Evolutionary conservation across 2,888 invertebrate species (phyloP).

Genomic region (Caenorhabditis becei): DNA sequence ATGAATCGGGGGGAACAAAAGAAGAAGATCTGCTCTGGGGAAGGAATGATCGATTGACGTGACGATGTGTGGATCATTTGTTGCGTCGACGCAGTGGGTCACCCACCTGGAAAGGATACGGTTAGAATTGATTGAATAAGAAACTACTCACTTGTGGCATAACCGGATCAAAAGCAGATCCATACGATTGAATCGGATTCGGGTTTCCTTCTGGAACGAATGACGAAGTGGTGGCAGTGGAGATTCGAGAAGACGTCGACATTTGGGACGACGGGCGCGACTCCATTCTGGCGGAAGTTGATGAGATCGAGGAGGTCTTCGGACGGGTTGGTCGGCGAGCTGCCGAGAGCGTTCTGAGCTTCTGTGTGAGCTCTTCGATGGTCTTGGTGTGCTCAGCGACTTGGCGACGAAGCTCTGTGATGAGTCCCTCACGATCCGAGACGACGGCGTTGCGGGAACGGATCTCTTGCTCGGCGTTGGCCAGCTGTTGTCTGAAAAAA

Average conservation of each 20-base stretch:
- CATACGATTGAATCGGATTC: conserved; percentile 27
- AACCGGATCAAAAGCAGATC: conserved; percentile 53
- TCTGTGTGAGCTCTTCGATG: conserved; percentile 34
- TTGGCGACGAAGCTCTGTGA: conserved; percentile 24
- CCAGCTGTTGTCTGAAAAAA: conserved; percentile 52
- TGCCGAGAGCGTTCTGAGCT: conserved; percentile 14
- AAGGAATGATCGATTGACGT: not conserved
- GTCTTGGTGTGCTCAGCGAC: conserved; percentile 20
- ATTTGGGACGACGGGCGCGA: conserved; percentile 46
- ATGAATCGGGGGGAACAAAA: not conserved
- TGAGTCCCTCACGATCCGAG: conserved; percentile 37
- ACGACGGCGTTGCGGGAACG: conserved; percentile 18
- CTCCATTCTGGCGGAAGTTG: not conserved
- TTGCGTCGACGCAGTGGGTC: conserved; percentile 11
- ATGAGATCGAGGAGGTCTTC: not conserved
- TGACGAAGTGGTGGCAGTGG: conserved; percentile 14
- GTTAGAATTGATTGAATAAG: not conserved
- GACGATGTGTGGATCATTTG: not conserved
- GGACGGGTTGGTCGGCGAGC: not conserved
- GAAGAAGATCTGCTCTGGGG: not conserved
- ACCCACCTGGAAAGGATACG: not conserved
- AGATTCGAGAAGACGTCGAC: conserved; percentile 37
- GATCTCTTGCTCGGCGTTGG: conserved; percentile 29
- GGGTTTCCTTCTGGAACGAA: conserved; percentile 22
- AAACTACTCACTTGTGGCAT: conserved; percentile 37